A percentile compares a stretch with the other conserved stretches of the same genome.
Evolutionary conservation across 2,888 invertebrate genomes (phyloP).

Genomic region (Thymelicus lineola): DNA sequence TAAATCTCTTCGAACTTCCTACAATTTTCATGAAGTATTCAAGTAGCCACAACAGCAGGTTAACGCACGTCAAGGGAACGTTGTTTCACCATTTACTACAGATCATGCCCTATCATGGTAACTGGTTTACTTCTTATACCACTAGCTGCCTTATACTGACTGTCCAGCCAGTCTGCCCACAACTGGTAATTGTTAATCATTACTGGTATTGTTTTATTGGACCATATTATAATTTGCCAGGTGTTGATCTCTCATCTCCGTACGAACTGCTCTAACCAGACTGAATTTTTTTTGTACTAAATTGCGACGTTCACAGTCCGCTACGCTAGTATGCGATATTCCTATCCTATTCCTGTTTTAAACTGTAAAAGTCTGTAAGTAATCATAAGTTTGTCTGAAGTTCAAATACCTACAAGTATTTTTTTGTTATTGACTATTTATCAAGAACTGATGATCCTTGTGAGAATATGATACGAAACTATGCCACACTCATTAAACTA

Average conservation of each 20-base stretch:
- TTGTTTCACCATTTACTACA: conserved; percentile 28
- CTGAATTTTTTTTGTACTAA: conserved; percentile 45
- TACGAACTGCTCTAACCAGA: conserved; percentile 51
- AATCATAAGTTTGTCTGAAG: too few species aligned
- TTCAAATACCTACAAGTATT: too few species aligned
- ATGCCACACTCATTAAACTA: too few species aligned
- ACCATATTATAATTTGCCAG: conserved; percentile 61
- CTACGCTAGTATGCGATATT: conserved; percentile 21
- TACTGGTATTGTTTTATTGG: conserved; percentile 58
- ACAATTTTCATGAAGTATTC: conserved; percentile 33
- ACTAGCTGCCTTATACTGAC: conserved; percentile 40
- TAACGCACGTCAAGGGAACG: conserved; percentile 37
- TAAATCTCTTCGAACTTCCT: conserved; percentile 23
- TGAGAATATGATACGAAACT: too few species aligned
- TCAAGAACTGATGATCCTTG: too few species aligned
- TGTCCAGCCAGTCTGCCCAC: conserved; percentile 47
- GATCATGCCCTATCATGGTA: conserved; percentile 35
- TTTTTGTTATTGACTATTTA: too few species aligned
- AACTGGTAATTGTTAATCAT: conserved; percentile 53
- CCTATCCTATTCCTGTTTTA: too few species aligned
- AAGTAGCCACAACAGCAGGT: conserved; percentile 25
- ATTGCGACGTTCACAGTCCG: conserved; percentile 19
- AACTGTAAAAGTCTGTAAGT: too few species aligned
- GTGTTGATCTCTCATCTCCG: conserved; percentile 50
- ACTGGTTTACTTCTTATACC: conserved; percentile 35